phyloP scores from a whole-genome alignment of 2,113 vertebrate genomes.

The Rhodinocichla rosea region DNA sequence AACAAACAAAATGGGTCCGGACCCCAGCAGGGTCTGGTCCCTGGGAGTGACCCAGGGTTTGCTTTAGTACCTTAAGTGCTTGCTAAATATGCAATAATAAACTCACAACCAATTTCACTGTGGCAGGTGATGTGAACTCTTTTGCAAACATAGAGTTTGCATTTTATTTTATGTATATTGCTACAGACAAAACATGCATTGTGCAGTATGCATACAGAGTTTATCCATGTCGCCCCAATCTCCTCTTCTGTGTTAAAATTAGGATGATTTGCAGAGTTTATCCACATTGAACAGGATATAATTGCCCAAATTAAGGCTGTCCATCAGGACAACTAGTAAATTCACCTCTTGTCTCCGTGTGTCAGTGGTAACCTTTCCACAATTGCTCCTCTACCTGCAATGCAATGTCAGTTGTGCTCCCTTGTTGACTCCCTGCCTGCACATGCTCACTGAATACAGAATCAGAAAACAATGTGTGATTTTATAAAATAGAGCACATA shows the following conservation, averaged over 20 bases:
- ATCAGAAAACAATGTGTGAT: neutral
- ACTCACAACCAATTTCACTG: neutral
- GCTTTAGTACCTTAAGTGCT: neutral
- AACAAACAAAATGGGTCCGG: neutral
- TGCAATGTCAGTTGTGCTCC: slow-evolving; percentile 56
- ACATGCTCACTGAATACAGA: slow-evolving; percentile 28
- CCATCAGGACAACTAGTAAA: slow-evolving; percentile 30
- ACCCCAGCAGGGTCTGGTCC: neutral
- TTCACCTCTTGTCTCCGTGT: slow-evolving; percentile 3
- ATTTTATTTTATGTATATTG: neutral
- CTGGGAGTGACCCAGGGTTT: neutral
- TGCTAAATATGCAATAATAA: neutral
- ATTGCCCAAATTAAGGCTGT: slow-evolving; percentile 45
- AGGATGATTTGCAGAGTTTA: slow-evolving; percentile 9
- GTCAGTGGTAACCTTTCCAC: slow-evolving; percentile 60
- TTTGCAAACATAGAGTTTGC: neutral
- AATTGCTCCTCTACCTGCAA: neutral
- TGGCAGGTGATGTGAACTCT: neutral
- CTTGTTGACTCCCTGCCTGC: slow-evolving; percentile 35
- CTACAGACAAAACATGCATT: neutral
- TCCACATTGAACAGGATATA: neutral
- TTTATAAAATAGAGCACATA: neutral
- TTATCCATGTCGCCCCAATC: neutral
- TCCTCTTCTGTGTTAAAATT: neutral
- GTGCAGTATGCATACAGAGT: neutral